Evolutionary conservation across 2,888 invertebrate genomes (phyloP), one percentile per base, ranked within the genome.

Genomic region (Parasteatoda lunata): DNA sequence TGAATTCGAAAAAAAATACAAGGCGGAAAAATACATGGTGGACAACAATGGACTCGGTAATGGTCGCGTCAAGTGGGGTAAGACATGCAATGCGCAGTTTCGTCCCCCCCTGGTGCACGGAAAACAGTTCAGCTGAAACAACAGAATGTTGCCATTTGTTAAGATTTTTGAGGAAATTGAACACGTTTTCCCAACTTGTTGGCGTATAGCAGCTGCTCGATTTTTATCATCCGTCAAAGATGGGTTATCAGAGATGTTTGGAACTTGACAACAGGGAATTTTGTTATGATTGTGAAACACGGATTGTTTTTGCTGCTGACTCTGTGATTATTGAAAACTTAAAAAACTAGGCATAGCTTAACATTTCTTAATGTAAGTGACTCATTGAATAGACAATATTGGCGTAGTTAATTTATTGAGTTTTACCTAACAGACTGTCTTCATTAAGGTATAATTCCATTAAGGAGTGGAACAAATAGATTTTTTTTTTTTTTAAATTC

Each of bases 111-210:
- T 65, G 45, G 54, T 5, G 59, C n/a, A 9, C 9, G 59, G 3
- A 64, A 65, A 77, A 51, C 65, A 68, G 69, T 11, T 76, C 84
- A 79, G 84, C 84, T 85, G 84, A 70, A n/a, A 76, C 84, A 85
- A 85, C 78, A 78, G 5, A 69, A 68, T 68, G 75, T 81, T 49
- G 11, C 71, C 7, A 45, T 3, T 70, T 80, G 54, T 79, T 79
- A 71, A 71, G 13, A 49, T n/a, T 49, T 3, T 15, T 11, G 9
- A 59, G 13, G n/a, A 59, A 59, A 59, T 9, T 9, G 8, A 54
- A 77, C 30, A 68, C 15, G 30, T 8, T 52, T n/a, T 45, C 30
- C 59, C 11, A 59, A 13, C 65, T 76, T 76, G 45, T 76, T 65
- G 76, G 65, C 9, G 65, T 30, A n/a, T 15, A 11, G 7, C 79